Percentiles rank a stretch among this genome's conserved stretches.
Conservation (phyloP, 2,888 invertebrate genomes). For the Cantharis rufa region DNA sequence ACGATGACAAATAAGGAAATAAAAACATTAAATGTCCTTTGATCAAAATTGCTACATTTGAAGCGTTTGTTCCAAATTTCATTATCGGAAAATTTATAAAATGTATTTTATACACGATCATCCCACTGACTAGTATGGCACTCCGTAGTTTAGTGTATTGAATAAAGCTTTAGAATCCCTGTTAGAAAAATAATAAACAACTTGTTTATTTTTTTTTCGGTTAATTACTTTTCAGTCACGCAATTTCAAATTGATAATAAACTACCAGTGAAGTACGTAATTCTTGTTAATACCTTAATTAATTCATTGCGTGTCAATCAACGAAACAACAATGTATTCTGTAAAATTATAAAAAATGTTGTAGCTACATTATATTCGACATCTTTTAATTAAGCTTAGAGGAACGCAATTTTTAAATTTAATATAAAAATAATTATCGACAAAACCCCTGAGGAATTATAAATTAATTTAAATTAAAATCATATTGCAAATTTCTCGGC, state of each 20-base stretch:
- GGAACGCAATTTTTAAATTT: not conserved
- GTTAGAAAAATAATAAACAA: not conserved
- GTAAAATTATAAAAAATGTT: not conserved
- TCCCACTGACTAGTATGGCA: not conserved
- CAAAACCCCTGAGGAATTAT: no score
- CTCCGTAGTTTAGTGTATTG: not conserved
- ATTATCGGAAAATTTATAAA: not conserved
- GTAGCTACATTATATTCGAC: not conserved
- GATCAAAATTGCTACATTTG: not conserved
- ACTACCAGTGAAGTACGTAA: not conserved
- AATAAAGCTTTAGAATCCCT: not conserved
- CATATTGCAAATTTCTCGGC: no score
- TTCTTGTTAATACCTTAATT: not conserved
- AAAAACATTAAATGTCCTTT: not conserved
- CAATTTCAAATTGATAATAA: not conserved
- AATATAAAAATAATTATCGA: no score
- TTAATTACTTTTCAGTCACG: not conserved
- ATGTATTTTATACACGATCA: not conserved
- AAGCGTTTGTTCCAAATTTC: not conserved
- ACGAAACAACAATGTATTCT: not conserved
- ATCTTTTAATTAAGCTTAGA: not conserved
- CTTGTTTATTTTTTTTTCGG: not conserved
- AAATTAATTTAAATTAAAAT: no score
- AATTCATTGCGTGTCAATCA: not conserved
- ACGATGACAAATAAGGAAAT: not conserved